Conservation (phyloP, 2,888 invertebrate species). For the Hofmannophila pseudospretella region DNA sequence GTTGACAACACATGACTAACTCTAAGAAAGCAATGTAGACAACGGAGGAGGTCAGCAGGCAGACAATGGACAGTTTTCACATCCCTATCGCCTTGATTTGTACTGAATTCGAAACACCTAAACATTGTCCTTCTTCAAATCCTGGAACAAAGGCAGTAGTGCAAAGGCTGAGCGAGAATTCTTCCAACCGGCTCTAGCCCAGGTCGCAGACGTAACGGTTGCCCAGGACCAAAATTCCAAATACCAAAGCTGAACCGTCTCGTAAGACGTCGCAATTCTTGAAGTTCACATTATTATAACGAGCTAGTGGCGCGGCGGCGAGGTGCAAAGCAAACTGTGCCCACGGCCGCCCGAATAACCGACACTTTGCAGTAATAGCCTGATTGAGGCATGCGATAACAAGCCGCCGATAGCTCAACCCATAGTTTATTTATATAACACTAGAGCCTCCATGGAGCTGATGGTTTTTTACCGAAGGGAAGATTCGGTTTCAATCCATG, state of each 20-base stretch:
- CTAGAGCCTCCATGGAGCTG: constrained; percentile 7
- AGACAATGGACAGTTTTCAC: too few relatives aligned
- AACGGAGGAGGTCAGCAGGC: too few relatives aligned
- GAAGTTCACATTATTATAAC: constrained; percentile 78
- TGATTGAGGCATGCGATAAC: constrained; percentile 76
- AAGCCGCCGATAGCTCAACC: constrained; percentile 78
- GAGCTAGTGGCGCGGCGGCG: constrained; percentile 62
- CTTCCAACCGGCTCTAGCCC: too few relatives aligned
- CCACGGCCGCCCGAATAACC: constrained; percentile 67
- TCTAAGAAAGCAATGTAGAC: too few relatives aligned
- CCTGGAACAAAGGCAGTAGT: too few relatives aligned
- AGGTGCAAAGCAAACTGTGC: constrained; percentile 71
- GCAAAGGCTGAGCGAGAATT: too few relatives aligned
- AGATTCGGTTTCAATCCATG: too few relatives aligned
- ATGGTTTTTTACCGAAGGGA: neutral
- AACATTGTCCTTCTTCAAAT: too few relatives aligned
- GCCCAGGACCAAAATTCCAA: constrained; percentile 10
- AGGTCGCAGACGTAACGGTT: too few relatives aligned
- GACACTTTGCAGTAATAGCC: constrained; percentile 71
- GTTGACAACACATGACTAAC: too few relatives aligned
- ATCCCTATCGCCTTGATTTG: too few relatives aligned
- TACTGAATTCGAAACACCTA: too few relatives aligned
- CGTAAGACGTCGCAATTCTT: constrained; percentile 67
- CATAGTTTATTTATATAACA: constrained; percentile 77
- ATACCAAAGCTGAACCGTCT: constrained; percentile 49